These are phyloP conservation scores for Calliopsis andreniformis DNA, from an alignment of 1,140 invertebrate genomes.

Conservation along the genomic window DNA sequence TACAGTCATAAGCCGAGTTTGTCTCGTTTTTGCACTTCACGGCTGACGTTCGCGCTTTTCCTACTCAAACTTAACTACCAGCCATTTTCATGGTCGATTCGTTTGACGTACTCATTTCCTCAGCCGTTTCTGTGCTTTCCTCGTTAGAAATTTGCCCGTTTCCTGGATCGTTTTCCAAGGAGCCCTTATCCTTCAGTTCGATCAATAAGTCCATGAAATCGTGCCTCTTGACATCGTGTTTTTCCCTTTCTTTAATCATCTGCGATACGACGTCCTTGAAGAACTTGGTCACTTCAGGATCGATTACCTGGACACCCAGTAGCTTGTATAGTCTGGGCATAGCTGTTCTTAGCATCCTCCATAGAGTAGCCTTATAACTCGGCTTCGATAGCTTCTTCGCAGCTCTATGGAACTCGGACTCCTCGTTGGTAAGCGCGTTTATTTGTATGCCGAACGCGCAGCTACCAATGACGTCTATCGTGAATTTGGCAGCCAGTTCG, in stretches of 20 bases:
- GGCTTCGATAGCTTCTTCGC: conserved; percentile 81
- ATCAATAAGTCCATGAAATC: conserved; percentile 85
- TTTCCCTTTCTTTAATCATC: conserved; percentile 81
- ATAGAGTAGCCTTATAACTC: conserved; percentile 76
- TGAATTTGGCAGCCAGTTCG: conserved; percentile 81
- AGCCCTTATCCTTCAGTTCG: conserved; percentile 82
- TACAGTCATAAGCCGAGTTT: neutral
- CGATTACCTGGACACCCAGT: conserved; percentile 80
- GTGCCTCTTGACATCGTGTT: conserved; percentile 78
- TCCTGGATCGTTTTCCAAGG: conserved; percentile 74
- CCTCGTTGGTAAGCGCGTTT: conserved; percentile 80
- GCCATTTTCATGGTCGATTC: neutral
- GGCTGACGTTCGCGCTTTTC: neutral
- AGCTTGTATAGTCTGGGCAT: conserved; percentile 72
- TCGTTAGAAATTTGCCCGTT: conserved; percentile 33
- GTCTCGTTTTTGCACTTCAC: neutral
- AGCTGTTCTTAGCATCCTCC: conserved; percentile 74
- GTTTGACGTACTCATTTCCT: conserved; percentile 69
- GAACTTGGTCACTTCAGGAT: conserved; percentile 80
- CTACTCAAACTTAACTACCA: neutral
- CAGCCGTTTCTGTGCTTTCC: conserved; percentile 62
- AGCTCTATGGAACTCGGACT: conserved; percentile 76
- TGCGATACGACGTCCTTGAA: conserved; percentile 82
- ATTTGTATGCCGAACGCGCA: conserved; percentile 84
- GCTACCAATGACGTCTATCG: conserved; percentile 83